These are phyloP conservation scores for Poeciliopsis prolifica DNA, from an alignment of 2,113 vertebrate genomes.

Conservation along the genomic window DNA sequence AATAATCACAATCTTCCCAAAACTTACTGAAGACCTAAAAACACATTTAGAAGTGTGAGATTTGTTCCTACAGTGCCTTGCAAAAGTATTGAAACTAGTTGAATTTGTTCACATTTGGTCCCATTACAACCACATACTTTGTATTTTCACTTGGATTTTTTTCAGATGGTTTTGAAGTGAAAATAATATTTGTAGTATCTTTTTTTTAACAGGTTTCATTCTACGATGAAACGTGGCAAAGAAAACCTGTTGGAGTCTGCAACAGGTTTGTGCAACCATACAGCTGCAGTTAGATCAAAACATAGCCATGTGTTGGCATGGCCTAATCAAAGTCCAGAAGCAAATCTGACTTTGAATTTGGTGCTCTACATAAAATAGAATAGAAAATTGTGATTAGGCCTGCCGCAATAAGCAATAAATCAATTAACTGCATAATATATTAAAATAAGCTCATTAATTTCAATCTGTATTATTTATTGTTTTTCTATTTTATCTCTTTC, in stretches of 20 bases:
- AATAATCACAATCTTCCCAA: conserved; percentile 8
- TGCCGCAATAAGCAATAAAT: too few relatives aligned
- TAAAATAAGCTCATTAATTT: too few relatives aligned
- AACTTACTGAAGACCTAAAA: conserved; percentile 42
- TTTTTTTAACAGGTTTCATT: background rate
- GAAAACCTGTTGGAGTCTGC: too few relatives aligned
- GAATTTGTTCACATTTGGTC: too few relatives aligned
- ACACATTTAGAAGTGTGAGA: conserved; percentile 24
- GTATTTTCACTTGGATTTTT: background rate
- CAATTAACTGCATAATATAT: too few relatives aligned
- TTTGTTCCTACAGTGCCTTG: conserved; percentile 20
- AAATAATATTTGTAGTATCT: background rate
- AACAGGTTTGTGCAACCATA: too few relatives aligned
- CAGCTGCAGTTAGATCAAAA: too few relatives aligned
- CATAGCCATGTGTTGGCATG: background rate
- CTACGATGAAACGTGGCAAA: background rate
- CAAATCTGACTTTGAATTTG: background rate
- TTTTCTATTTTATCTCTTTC: too few relatives aligned
- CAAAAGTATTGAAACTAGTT: background rate
- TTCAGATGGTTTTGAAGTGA: background rate
- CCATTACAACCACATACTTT: too few relatives aligned
- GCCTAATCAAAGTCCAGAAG: background rate
- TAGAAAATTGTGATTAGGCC: too few relatives aligned
- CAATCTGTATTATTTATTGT: too few relatives aligned
- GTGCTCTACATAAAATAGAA: too few relatives aligned